Evolutionary conservation across 2,888 invertebrate genomes (phyloP), one percentile per base, ranked within the genome.

Genomic region (Acanthoscelides obtectus): DNA sequence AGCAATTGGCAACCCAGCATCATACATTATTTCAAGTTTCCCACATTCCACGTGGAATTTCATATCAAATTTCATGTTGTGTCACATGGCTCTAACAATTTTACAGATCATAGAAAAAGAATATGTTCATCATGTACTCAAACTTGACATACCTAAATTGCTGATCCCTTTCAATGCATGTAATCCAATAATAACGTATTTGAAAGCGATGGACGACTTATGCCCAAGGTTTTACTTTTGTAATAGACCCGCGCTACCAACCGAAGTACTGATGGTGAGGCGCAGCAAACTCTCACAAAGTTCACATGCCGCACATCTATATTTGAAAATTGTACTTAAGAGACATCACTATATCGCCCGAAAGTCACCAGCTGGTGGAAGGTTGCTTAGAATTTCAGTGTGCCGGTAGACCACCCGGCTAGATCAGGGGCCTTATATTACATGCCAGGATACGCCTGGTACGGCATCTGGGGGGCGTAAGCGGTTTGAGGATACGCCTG

Each of bases 361-460:
- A 45, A 12, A 45, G 45, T 45, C 45, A 45, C 8, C 12, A 12
- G 3, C 1, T 12, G 45, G 12, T 17, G 25, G 1, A 1, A 45
- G 45, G 45, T 17, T 45, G 45, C 45, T 45, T 17, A 45, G 12
- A 45, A 45, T 45, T 45, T 45, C 8, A 45, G 45, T 1, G 45
- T 45, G 45, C 45, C 45, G 45, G 45, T 6, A 45, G 12, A 3
- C 45, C 45, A 45, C 17, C 45, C 45, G 12, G 17, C 45, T 17
- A 45, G 12, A 1, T 45, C 1, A 17, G 74, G 74, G 74, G 76
- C 76, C 75, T 71, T 75, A 74, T 76, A 76, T 76, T 88, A 91
- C 90, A 91, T 91, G 79, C 90, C 89, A 79, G 80, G 81, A 69
- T 91, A 91, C 73, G 90, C 90, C 81, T 90, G 90, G 82, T 91